phyloP scores from a whole-genome alignment of 2,888 invertebrate species.

The Mythimna lalbum region DNA sequence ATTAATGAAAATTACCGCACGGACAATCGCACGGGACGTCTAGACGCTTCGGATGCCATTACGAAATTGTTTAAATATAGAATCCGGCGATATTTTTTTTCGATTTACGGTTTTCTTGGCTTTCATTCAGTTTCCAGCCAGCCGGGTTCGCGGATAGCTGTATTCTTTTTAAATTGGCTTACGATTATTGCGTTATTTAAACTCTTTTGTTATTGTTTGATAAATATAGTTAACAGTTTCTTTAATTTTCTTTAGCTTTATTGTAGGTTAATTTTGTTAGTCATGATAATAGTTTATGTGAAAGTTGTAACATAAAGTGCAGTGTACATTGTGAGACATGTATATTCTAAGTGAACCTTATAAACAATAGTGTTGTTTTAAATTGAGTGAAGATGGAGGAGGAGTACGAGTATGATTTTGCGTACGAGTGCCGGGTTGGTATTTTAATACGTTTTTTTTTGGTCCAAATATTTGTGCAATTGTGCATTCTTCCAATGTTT shows the following conservation, averaged over 20 bases:
- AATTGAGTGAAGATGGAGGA: conserved; percentile 75
- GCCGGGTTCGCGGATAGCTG: conserved; percentile 74
- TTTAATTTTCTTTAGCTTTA: conserved; percentile 49
- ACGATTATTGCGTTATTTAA: conserved; percentile 4
- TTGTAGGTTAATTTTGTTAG: conserved; percentile 69
- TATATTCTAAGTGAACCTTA: conserved; percentile 73
- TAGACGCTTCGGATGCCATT: conserved; percentile 79
- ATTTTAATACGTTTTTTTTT: conserved; percentile 60
- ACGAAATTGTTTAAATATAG: conserved; percentile 88
- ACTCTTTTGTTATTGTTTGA: conserved; percentile 47
- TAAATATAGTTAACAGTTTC: conserved; percentile 38
- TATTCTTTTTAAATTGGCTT: conserved; percentile 66
- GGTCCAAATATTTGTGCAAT: conserved; percentile 37
- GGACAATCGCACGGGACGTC: conserved; percentile 72
- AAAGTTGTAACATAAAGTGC: conserved; percentile 60
- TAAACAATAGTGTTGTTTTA: conserved; percentile 74
- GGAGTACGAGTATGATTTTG: conserved; percentile 92
- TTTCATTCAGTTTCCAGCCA: conserved; percentile 87
- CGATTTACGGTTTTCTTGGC: conserved; percentile 82
- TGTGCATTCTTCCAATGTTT: conserved; percentile 20
- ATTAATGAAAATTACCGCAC: conserved; percentile 68
- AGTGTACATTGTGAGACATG: conserved; percentile 71
- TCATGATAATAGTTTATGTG: conserved; percentile 63
- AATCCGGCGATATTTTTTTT: conserved; percentile 79
- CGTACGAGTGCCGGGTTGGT: conserved; percentile 92